These are phyloP conservation scores for Apodemia zela DNA, from an alignment of 2,888 invertebrate species.

Conservation along the genomic window DNA sequence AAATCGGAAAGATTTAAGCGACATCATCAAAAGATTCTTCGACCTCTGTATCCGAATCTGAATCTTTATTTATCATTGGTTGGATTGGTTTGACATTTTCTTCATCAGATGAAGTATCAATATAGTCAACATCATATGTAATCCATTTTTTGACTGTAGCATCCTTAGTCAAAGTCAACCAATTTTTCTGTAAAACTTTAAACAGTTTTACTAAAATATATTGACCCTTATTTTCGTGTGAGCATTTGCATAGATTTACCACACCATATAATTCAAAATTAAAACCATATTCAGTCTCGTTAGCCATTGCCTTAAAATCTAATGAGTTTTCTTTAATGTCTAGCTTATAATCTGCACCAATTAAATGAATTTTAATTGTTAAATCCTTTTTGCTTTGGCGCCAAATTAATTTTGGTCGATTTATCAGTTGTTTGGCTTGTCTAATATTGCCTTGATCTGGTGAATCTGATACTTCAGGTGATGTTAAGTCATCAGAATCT, in stretches of 20 bases:
- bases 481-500: slow-evolving; percentile 46
- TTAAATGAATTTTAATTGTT: slow-evolving; percentile 54
- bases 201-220: slow-evolving; percentile 54
- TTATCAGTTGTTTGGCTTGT: slow-evolving; percentile 28
- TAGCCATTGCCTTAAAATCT: slow-evolving; percentile 44
- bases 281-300: slow-evolving; percentile 53
- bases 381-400: slow-evolving; percentile 50
- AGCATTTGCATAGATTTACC: slow-evolving; percentile 41
- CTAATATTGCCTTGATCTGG: background rate
- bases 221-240: slow-evolving; percentile 56
- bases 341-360: slow-evolving; percentile 52
- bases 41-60: slow-evolving; percentile 45
- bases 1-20: slow-evolving; percentile 20
- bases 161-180: slow-evolving; percentile 53
- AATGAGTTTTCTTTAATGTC: slow-evolving; percentile 45
- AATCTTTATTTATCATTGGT: slow-evolving; percentile 35
- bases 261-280: slow-evolving; percentile 61
- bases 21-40: slow-evolving; percentile 46
- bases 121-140: slow-evolving; percentile 54
- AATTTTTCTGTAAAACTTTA: slow-evolving; percentile 51
- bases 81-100: slow-evolving; percentile 33
- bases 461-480: slow-evolving; percentile 29
- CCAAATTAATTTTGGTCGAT: slow-evolving; percentile 61
- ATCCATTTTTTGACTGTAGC: slow-evolving; percentile 53
- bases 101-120: slow-evolving; percentile 57